These are phyloP conservation scores for Caligus rogercresseyi DNA, from an alignment of 1,140 invertebrate genomes.

Conservation along the genomic window DNA sequence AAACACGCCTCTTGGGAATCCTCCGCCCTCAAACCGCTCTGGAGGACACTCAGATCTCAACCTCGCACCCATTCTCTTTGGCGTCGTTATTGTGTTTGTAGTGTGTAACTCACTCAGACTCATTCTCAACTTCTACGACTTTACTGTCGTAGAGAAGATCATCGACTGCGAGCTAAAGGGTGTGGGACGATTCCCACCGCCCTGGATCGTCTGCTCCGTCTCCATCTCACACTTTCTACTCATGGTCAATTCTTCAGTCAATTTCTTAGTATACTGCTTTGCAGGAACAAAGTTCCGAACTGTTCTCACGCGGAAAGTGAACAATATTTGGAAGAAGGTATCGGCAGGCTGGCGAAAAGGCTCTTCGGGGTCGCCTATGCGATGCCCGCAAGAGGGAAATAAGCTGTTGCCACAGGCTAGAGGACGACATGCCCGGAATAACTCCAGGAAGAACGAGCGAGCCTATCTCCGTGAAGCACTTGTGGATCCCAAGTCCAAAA, in stretches of 20 bases:
- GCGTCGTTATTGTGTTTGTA: conserved; percentile 17
- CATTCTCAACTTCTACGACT: conserved; percentile 17
- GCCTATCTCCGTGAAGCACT: neutral
- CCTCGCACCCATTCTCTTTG: conserved; percentile 13
- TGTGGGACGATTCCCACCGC: conserved; percentile 10
- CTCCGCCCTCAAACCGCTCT: neutral
- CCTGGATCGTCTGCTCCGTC: conserved; percentile 13
- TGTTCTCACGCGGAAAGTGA: neutral
- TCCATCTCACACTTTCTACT: conserved; percentile 16
- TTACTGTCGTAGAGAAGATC: conserved; percentile 10
- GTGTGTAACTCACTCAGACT: conserved; percentile 8
- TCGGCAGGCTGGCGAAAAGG: neutral
- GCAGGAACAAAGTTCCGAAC: conserved; percentile 7
- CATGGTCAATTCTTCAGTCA: conserved; percentile 18
- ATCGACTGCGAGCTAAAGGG: conserved; percentile 14
- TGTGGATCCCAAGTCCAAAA: neutral
- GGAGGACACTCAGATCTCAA: conserved; percentile 10
- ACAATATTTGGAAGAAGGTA: neutral
- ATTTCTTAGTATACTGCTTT: conserved; percentile 20
- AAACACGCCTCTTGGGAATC: neutral
- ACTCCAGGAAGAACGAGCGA: neutral
- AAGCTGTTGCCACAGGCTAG: neutral
- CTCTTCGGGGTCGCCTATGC: neutral
- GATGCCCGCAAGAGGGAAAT: neutral
- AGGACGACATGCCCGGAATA: neutral